Evolutionary conservation across 2,888 invertebrate genomes (phyloP).

Genomic region (Drosophila mimetica): DNA sequence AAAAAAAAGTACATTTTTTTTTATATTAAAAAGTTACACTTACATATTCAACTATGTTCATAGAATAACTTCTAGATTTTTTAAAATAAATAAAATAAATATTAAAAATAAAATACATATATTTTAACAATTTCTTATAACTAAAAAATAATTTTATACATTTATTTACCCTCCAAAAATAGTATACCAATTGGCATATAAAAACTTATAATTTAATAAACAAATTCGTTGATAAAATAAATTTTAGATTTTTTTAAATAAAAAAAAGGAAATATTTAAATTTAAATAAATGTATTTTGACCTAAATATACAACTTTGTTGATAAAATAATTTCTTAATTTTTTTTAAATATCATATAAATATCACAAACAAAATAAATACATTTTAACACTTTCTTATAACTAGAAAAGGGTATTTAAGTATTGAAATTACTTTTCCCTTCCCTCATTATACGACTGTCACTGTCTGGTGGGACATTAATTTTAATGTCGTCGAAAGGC

Average conservation of each 20-base stretch:
- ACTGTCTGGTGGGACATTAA: constrained; percentile 36
- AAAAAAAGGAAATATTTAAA: too few relatives aligned
- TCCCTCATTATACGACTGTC: constrained; percentile 1
- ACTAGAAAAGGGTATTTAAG: constrained; percentile 6
- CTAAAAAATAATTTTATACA: too few relatives aligned
- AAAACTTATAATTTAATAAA: too few relatives aligned
- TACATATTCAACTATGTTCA: not conserved
- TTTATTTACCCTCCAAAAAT: too few relatives aligned
- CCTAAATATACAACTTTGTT: not conserved
- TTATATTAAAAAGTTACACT: not conserved
- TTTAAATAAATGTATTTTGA: too few relatives aligned
- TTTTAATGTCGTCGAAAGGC: constrained; percentile 40
- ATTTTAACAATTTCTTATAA: not conserved
- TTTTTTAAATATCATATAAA: not conserved
- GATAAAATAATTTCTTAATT: not conserved
- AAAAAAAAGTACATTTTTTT: not conserved
- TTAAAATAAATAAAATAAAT: not conserved
- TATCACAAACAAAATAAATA: not conserved
- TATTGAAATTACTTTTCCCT: not conserved
- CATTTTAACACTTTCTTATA: not conserved
- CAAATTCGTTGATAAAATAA: not conserved
- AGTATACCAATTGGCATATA: too few relatives aligned
- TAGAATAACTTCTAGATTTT: not conserved
- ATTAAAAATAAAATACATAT: not conserved
- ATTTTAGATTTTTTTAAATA: too few relatives aligned